phyloP scores from a whole-genome alignment of 2,888 invertebrate genomes.

The Apotomis turbidana region DNA sequence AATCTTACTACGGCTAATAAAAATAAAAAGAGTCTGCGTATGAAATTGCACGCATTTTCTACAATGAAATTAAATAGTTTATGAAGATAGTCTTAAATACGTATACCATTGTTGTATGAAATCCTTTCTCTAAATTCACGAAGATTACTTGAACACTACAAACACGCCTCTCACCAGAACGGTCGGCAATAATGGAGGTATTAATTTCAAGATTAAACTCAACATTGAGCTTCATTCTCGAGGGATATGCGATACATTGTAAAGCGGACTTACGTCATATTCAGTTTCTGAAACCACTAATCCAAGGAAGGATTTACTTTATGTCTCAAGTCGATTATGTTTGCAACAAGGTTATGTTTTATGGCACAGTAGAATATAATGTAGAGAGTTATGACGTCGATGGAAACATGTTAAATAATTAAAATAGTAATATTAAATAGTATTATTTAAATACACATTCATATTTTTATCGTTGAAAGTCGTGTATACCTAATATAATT shows the following conservation, averaged over 20 bases:
- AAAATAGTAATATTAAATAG: too few relatives aligned
- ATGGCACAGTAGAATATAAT: conserved; percentile 4
- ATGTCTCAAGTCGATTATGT: conserved; percentile 22
- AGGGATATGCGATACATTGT: conserved; percentile 35
- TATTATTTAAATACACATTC: too few relatives aligned
- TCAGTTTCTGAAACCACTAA: conserved; percentile 26
- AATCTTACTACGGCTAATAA: too few relatives aligned
- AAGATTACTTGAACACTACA: background rate
- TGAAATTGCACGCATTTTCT: too few relatives aligned
- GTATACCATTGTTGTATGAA: too few relatives aligned
- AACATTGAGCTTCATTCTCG: conserved; percentile 20
- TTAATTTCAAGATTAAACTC: conserved; percentile 32
- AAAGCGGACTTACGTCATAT: conserved; percentile 26
- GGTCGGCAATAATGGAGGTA: conserved; percentile 22
- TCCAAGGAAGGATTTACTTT: conserved; percentile 29
- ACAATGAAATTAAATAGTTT: too few relatives aligned
- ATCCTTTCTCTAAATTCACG: background rate
- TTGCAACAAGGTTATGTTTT: conserved; percentile 21
- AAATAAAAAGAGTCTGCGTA: too few relatives aligned
- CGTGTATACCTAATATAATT: too few relatives aligned
- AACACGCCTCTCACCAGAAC: background rate
- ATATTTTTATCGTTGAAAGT: too few relatives aligned
- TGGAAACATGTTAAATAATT: too few relatives aligned
- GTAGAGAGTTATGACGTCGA: background rate
- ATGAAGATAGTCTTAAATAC: too few relatives aligned